Conservation (phyloP, 2,113 vertebrate species). For the Chloebia gouldiae region DNA sequence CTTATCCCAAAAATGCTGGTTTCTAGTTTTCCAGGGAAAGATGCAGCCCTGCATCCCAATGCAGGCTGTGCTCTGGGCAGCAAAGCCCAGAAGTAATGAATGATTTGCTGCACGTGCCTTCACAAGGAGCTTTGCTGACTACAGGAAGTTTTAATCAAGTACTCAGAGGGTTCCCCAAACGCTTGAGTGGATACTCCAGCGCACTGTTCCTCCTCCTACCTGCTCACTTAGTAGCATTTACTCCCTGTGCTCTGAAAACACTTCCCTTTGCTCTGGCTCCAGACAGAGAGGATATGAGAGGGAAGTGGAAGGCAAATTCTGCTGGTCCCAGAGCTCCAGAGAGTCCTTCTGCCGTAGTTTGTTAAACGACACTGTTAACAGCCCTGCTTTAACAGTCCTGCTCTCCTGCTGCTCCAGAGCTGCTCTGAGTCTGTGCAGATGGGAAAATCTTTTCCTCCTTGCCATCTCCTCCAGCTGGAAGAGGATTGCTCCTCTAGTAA, state of each 20-base stretch:
- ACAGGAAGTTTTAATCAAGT: neutral
- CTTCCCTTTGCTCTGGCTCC: neutral
- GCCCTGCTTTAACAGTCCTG: neutral
- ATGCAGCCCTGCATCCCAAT: neutral
- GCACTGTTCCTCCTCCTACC: neutral
- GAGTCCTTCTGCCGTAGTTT: neutral
- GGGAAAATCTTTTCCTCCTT: neutral
- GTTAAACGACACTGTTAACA: accelerated
- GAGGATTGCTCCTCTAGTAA: neutral
- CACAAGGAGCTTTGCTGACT: neutral
- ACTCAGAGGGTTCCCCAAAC: neutral
- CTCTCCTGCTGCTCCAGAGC: neutral
- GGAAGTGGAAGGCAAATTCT: neutral
- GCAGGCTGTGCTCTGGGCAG: neutral
- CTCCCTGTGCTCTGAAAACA: neutral
- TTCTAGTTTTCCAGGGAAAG: neutral
- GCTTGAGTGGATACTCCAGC: neutral
- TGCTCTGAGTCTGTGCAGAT: neutral
- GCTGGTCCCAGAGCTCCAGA: neutral
- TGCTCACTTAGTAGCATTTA: neutral
- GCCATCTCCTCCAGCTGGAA: neutral
- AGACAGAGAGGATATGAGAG: neutral
- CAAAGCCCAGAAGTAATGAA: neutral
- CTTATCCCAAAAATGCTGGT: neutral
- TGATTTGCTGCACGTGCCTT: neutral